Evolutionary conservation across 2,113 vertebrate genomes (phyloP), one percentile per base, ranked within the genome.

Genomic region (Nothocercus julius): DNA sequence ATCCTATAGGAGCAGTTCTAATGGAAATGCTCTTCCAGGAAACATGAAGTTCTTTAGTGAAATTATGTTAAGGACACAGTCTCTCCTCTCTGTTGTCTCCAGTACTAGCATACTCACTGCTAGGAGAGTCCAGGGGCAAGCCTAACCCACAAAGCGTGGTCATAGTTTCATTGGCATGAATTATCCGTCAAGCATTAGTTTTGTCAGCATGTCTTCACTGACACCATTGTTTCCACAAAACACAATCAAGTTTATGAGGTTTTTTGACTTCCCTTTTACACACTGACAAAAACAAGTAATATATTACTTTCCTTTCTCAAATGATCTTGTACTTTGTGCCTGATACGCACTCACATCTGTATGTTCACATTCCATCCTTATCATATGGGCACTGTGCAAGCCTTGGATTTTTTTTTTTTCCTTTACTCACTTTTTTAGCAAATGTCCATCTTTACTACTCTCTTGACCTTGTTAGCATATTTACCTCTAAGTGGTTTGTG

Each of bases 391-490:
- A 27, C 38, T 51, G 25, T 59, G 38, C 36, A 85, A 86, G 40
- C n/a, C 61, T 78, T 62, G 19, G 56, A 81, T 68, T 82, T 42
- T 61, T 89, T 89, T 70, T 51, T 53, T 72, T 53, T 69, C 56
- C 51, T 18, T 93, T 61, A 68, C 77, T 72, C 8, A 9, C 6
- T 88, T 85, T 72, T 87, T 73, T 83, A 94, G 58, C 91, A 94
- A 86, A 68, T 82, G 69, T 81, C 89, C 72, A 11, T 82, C 75
- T 89, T 93, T 86, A 75, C 47, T 77, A 89, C 81, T 82, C 69
- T 87, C 32, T 56, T 90, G 91, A 82, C 92, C 74, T 87, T 89
- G 89, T 90, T 90, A 90, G 44, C 32, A 5, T 72, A 81, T 54
- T 91, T 93, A 89, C 66, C 56, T 30, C 21, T 81, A 78, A 94